Evolutionary conservation across 2,113 vertebrate species (phyloP), one percentile per base, ranked within the genome.

Genomic region (Brachypodius melanocephalos): DNA sequence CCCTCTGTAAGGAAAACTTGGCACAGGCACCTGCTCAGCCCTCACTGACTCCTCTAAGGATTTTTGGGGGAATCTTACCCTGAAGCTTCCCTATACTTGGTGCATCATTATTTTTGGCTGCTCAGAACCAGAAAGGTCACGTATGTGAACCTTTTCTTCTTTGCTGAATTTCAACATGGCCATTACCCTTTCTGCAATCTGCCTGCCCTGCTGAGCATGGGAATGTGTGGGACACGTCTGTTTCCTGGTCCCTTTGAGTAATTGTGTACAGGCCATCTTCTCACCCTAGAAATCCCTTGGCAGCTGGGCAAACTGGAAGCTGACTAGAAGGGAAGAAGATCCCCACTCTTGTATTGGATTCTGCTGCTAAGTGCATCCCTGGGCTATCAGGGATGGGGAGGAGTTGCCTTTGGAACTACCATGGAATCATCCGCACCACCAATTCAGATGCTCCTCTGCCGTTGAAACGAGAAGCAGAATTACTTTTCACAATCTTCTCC

Each of bases 141-240:
- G 0, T 28, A 21, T 6, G 14, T 14, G 69, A 86, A 61, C 65
- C 76, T 96, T 92, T 91, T 89, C 82, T 89, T 83, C 89, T 78
- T 79, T 36, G 75, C 63, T 80, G 72, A 11, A 55, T 95, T 95
- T 89, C 89, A 88, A 7, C 32, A 6, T 49, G 59, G 40, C 55
- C 89, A 5, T 80, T 80, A 38, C 38, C 28, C 46, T 59, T 85
- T 59, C 65, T 89, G 65, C 74, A 77, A 22, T 89, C 77, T 83
- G 79, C 45, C 65, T 7, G 10, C 59, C 43, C 80, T 73, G 62
- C 62, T 57, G 69, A 43, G 71, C 81, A 17, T 57, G 65, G 52
- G n/a, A 25, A 43, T 21, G 72, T 82, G 71, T 86, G 26, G 91
- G 62, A 46, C 71, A 52, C 0, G 1, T 51, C 72, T 89, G 42